A percentile compares a stretch with the other conserved stretches of the same genome.
Conservation (phyloP, 64 coral and sea anemone species). For the Porites australiensis region DNA sequence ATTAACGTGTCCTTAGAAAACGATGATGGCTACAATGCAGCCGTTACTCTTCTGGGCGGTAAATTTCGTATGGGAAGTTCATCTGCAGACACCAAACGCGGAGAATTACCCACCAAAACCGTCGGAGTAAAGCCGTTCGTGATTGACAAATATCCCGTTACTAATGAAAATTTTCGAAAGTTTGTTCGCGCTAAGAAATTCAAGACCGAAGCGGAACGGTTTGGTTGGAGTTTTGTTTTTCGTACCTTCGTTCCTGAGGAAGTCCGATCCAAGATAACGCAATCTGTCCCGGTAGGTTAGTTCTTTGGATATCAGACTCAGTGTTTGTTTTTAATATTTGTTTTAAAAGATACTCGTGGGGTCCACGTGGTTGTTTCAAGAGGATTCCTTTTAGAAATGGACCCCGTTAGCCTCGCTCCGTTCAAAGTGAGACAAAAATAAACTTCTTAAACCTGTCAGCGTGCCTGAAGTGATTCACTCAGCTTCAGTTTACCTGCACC, state of each 20-base stretch:
- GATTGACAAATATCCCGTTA: slow-evolving; percentile 86
- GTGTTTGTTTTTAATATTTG: too few species aligned
- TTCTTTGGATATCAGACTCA: too few species aligned
- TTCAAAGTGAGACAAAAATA: too few species aligned
- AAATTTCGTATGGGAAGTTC: slow-evolving; percentile 61
- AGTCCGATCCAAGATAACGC: slow-evolving; percentile 74
- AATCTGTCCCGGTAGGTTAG: slow-evolving; percentile 79
- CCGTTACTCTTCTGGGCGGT: slow-evolving; percentile 50
- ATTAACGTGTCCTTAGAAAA: not conserved
- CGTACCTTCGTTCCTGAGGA: slow-evolving; percentile 76
- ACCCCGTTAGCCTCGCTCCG: too few species aligned
- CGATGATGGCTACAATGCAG: not conserved
- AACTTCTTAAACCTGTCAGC: too few species aligned
- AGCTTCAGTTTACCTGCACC: too few species aligned
- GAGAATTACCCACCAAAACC: slow-evolving; percentile 37
- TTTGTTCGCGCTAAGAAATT: slow-evolving; percentile 87
- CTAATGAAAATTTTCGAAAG: slow-evolving; percentile 84
- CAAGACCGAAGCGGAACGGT: slow-evolving; percentile 85
- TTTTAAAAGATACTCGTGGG: too few species aligned
- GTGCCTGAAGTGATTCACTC: too few species aligned
- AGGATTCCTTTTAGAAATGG: not conserved
- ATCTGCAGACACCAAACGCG: slow-evolving; percentile 36
- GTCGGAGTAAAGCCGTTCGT: slow-evolving; percentile 73
- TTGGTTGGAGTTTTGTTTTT: slow-evolving; percentile 94
- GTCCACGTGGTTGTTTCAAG: too few species aligned